These are phyloP conservation scores for Muscicapa striata DNA, from an alignment of 2,797 vertebrate genomes.

Conservation along the genomic window DNA sequence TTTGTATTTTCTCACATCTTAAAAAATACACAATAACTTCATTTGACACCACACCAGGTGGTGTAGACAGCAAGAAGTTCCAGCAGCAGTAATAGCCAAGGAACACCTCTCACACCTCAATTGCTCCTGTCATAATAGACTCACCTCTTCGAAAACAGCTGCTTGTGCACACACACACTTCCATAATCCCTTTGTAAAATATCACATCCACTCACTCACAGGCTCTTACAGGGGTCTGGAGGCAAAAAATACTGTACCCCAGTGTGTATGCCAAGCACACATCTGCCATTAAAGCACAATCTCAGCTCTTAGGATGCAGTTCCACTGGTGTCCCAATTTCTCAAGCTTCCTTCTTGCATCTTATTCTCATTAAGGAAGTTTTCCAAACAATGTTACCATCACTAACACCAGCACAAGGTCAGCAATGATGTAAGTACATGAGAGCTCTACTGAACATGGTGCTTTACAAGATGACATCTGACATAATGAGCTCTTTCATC, in stretches of 20 bases:
- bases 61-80: not conserved
- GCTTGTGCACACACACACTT: not conserved
- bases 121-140: not conserved
- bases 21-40: not conserved
- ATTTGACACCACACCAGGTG: not conserved
- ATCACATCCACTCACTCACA: fast-evolving
- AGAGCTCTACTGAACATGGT: not conserved
- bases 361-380: not conserved
- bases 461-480: not conserved
- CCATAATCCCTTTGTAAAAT: not conserved
- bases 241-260: not conserved
- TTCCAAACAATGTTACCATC: not conserved
- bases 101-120: not conserved
- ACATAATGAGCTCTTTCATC: slow-evolving; percentile 9
- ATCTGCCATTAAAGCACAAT: not conserved
- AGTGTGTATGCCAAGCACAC: not conserved
- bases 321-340: not conserved
- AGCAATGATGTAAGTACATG: not conserved
- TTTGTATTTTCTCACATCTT: not conserved
- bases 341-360: not conserved
- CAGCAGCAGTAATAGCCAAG: not conserved
- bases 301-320: not conserved
- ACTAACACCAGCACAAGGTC: not conserved
- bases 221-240: not conserved
- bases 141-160: not conserved